These are phyloP conservation scores for Heteromormyrus szaboi DNA, from an alignment of 2,797 vertebrate species.

Conservation along the genomic window DNA sequence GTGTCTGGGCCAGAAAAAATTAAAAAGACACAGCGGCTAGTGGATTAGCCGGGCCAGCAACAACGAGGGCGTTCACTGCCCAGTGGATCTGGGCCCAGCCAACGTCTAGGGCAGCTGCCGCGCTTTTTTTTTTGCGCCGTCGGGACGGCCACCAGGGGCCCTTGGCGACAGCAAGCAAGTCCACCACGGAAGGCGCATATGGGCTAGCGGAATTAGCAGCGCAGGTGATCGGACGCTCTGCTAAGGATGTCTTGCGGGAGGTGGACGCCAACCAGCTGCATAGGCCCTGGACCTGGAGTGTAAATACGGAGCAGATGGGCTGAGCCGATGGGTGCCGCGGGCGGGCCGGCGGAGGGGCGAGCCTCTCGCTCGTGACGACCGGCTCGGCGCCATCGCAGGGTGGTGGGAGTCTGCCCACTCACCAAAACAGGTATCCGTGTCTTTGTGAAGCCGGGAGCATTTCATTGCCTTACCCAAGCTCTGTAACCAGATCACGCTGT, in stretches of 20 bases:
- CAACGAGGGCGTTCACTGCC: neutral
- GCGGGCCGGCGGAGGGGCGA: neutral
- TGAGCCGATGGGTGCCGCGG: neutral
- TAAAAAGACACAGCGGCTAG: neutral
- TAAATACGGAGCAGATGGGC: constrained; percentile 1
- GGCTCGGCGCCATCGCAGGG: neutral
- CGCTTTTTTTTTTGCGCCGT: neutral
- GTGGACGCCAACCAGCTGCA: neutral
- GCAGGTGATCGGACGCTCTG: neutral
- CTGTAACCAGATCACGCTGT: neutral
- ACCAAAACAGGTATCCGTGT: neutral
- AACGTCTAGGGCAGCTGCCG: neutral
- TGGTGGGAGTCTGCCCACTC: neutral
- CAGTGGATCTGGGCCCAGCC: neutral
- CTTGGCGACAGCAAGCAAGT: neutral
- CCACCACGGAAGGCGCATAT: neutral
- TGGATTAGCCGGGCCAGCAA: neutral
- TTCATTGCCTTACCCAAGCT: neutral
- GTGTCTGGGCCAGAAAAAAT: neutral
- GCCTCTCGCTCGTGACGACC: neutral
- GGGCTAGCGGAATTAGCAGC: constrained; percentile 8
- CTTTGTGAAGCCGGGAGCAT: neutral
- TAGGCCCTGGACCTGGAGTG: neutral
- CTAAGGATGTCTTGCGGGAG: neutral
- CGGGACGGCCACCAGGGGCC: neutral